Conservation (phyloP, 2,113 vertebrate species). For the Coptodon rendalli region DNA sequence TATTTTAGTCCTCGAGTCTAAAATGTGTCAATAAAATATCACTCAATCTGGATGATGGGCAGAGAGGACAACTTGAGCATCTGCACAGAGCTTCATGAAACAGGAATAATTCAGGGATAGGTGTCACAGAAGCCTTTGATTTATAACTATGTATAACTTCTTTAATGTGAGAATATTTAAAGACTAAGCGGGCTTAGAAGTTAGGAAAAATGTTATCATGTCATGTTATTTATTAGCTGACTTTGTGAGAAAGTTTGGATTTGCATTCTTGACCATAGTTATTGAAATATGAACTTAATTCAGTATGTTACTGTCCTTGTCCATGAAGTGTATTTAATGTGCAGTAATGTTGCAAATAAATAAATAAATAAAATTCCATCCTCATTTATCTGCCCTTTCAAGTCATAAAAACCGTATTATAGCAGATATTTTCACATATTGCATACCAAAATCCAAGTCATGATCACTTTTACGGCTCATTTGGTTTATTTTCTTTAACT, state of each 20-base stretch:
- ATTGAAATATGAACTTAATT: not conserved
- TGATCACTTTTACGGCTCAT: not conserved
- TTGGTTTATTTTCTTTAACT: not conserved
- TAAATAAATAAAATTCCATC: not conserved
- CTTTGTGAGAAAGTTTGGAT: not conserved
- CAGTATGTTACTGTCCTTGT: not conserved
- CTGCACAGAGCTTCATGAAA: not conserved
- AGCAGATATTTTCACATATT: not conserved
- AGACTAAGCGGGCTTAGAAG: not conserved
- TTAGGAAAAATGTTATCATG: not conserved
- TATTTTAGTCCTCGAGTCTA: not conserved
- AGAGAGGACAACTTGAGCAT: not conserved
- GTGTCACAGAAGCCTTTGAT: not conserved
- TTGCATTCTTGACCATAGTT: not conserved
- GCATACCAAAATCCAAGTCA: not conserved
- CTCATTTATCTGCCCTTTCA: not conserved
- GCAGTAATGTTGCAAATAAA: not conserved
- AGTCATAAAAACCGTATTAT: not conserved
- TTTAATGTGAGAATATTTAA: not conserved
- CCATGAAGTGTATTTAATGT: not conserved
- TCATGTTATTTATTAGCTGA: not conserved
- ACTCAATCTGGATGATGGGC: not conserved
- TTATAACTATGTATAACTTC: not conserved
- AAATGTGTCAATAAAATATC: slow-evolving; percentile 18
- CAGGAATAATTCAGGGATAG: not conserved